A percentile compares a stretch with the other conserved stretches of the same genome.
Conservation (phyloP, 2,113 vertebrate genomes). For the Heterochromis multidens region DNA sequence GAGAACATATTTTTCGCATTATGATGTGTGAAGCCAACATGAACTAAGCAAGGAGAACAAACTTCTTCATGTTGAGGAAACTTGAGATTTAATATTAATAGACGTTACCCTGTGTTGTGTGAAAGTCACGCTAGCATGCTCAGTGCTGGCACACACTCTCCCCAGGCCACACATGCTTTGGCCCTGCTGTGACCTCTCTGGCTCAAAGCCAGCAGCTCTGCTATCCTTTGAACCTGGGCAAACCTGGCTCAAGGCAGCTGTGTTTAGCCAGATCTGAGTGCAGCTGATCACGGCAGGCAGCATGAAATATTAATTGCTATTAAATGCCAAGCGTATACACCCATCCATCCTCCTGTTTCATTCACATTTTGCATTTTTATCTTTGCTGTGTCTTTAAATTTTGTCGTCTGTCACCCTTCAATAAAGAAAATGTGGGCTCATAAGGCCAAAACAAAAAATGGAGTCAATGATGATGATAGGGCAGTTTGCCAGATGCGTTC, state of each 20-base stretch:
- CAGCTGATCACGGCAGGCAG: slow-evolving; percentile 4
- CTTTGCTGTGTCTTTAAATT: neutral
- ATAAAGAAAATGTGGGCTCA: neutral
- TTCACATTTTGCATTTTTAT: neutral
- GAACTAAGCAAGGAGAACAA: slow-evolving; percentile 2
- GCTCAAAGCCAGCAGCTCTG: neutral
- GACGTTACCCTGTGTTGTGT: slow-evolving; percentile 6
- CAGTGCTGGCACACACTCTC: slow-evolving; percentile 1
- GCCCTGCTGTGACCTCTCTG: slow-evolving; percentile 28
- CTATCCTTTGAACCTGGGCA: slow-evolving; percentile 2
- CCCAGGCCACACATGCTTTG: neutral
- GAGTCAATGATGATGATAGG: neutral
- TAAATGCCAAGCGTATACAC: neutral
- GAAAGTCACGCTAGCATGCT: slow-evolving; percentile 16
- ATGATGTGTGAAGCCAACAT: neutral
- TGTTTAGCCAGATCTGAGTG: neutral
- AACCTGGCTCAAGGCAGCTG: slow-evolving; percentile 14
- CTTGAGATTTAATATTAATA: slow-evolving; percentile 14
- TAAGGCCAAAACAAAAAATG: neutral
- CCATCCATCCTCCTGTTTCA: neutral
- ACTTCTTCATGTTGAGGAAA: slow-evolving; percentile 11
- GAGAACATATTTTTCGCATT: slow-evolving; percentile 10
- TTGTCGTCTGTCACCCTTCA: neutral
- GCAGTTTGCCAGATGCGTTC: slow-evolving; percentile 35
- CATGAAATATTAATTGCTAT: neutral